Evolutionary conservation across 2,888 invertebrate species (phyloP), one percentile per base, ranked within the genome.

Genomic region (Pharmacophagus antenor): DNA sequence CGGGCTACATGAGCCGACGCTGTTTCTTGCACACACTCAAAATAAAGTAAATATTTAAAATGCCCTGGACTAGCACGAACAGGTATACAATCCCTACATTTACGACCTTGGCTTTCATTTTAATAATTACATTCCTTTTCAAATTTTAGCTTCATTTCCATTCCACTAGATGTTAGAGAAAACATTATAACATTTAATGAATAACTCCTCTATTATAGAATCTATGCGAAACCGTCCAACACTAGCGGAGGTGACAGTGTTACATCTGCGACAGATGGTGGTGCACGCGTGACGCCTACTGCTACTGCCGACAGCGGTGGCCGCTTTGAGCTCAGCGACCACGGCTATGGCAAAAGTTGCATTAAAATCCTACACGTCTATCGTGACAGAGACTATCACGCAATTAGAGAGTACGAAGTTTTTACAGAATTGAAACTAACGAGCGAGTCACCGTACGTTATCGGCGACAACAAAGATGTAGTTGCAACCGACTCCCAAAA

Each of bases 401-500:
- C 92, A 65, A 94, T 95, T 64, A 92, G 94, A 63, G 96, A 96
- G 76, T 93, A 94, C 71, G 95, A 95, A 84, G 95, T 90, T 57
- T 85, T 92, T 70, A 95, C 95, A 0, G 94, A 94, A 68, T 85
- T 96, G 50, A 94, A 94, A 67, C 84, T 96, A 56, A 91, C 92
- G 62, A 93, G 93, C 2, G 93, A 94, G 73, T 93, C 93, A 65
- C 95, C 96, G 65, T 96, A 95, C 79, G 82, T 94, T 0, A 75
- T 91, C 65, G 94, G 95, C n/a, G 95, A 96, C 81, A 96, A 96
- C 75, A 92, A 93, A 54, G 95, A 95, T 73, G 94, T 96, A 62
- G 94, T 96, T 18, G 95, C 95, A 12, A 96, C 96, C 0, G 96
- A 96, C 74, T 94, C 95, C 0, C 96, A 96, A 78, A 96, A 96